phyloP scores from a whole-genome alignment of 1,140 invertebrate species.

The Chironomus tepperi region DNA sequence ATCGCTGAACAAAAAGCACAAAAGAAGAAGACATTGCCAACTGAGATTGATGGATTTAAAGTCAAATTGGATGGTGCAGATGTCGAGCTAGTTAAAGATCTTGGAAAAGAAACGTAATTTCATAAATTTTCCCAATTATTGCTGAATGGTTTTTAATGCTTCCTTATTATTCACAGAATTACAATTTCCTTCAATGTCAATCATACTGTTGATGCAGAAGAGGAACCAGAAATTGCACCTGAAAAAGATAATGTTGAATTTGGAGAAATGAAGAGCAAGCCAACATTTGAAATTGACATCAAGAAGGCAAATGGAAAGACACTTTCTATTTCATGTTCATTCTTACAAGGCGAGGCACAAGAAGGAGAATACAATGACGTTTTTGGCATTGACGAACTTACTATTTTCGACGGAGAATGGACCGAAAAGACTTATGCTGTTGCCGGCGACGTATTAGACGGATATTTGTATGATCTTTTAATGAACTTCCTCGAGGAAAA shows the following conservation, averaged over 20 bases:
- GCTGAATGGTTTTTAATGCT: slow-evolving; percentile 26
- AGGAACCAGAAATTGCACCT: slow-evolving; percentile 53
- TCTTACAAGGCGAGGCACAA: slow-evolving; percentile 50
- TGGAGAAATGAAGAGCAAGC: slow-evolving; percentile 77
- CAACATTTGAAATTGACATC: slow-evolving; percentile 77
- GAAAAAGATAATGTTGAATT: slow-evolving; percentile 59
- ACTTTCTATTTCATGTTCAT: slow-evolving; percentile 75
- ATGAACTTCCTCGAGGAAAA: slow-evolving; percentile 92
- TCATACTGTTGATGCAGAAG: slow-evolving; percentile 72
- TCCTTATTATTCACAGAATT: slow-evolving; percentile 52
- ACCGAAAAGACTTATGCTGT: slow-evolving; percentile 76
- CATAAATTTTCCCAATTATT: slow-evolving; percentile 26
- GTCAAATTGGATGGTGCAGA: slow-evolving; percentile 67
- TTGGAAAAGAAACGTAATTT: slow-evolving; percentile 65
- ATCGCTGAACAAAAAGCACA: slow-evolving; percentile 73
- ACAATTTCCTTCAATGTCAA: slow-evolving; percentile 78
- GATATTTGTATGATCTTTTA: slow-evolving; percentile 84
- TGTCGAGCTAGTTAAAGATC: slow-evolving; percentile 62
- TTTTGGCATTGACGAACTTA: slow-evolving; percentile 83
- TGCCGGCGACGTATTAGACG: slow-evolving; percentile 81
- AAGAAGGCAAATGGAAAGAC: slow-evolving; percentile 57
- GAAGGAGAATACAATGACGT: slow-evolving; percentile 70
- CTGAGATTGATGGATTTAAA: slow-evolving; percentile 68
- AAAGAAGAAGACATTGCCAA: slow-evolving; percentile 62
- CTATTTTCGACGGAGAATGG: slow-evolving; percentile 73